Base-by-base conservation (phyloP, 1,140 invertebrate genomes). In the Drosophila littoralis region DNA sequence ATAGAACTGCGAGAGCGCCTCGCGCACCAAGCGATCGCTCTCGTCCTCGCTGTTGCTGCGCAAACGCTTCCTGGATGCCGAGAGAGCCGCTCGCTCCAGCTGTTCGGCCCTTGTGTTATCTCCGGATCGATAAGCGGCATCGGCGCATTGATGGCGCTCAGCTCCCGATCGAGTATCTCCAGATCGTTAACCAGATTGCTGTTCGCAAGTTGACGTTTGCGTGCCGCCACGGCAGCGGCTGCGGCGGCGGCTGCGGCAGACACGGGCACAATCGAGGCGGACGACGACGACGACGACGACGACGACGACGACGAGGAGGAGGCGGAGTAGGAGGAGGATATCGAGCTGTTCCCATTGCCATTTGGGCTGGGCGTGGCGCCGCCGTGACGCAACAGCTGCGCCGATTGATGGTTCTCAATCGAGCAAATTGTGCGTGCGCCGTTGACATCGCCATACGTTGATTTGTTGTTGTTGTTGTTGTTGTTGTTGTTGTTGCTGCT, bases 1-100 rank as follows among this genome's bases (percentile, higher is more conserved):
- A 86, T 96, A 96, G 75, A 96, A 95, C 73, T 96, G 95, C 33
- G 94, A 95, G 0, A 95, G 91, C 0, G 95, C 94, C 65, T 94
- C 94, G 43, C 94, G 94, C 22, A 94, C 94, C 83, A 94, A 92
- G 33, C 93, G 93, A 75, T 94, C 94, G 68, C 94, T 93, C 38
- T 94, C 94, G 42, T 95, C 94, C 63, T 93, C 93, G 40, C 93
- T 92, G 57, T 92, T 92, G 67, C 92, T 92, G 38, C 92, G 82
- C 78, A 92, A 81, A 9, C 92, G 77, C 71, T 92, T 92, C 22
- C 92, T 73, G 5, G 91, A 91, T 4, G 90, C 90, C 0, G 79
- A 82, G 10, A 82, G 50, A 6, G 92, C 75, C 9, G 85, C 88
- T 55, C 79, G 83, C 61, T 93, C 92, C n/a, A 92, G 64, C 60